Conservation (phyloP, 2,113 vertebrate species). For the Ceyx margarethae region DNA sequence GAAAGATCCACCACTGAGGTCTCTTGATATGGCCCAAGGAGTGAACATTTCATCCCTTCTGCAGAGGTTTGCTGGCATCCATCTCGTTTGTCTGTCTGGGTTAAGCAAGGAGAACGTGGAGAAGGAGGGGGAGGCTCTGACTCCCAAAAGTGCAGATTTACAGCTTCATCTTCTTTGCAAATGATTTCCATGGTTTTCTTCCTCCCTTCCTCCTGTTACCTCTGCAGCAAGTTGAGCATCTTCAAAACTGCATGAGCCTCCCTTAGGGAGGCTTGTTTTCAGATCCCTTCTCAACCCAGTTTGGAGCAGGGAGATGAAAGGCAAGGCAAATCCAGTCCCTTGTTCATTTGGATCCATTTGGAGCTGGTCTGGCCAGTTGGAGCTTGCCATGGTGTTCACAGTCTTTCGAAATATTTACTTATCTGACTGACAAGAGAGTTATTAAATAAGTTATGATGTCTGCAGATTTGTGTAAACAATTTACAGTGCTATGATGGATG, state of each 20-base stretch:
- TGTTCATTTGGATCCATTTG: constrained; percentile 4
- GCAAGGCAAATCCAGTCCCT: not conserved
- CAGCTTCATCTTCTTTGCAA: not conserved
- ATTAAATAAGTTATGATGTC: constrained; percentile 45
- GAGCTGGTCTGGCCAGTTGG: not conserved
- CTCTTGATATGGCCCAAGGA: not conserved
- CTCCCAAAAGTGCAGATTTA: not conserved
- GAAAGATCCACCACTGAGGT: rapidly evolving
- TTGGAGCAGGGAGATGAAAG: constrained; percentile 20
- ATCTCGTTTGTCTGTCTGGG: not conserved
- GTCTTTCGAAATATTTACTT: constrained; percentile 51
- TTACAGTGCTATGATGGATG: constrained; percentile 36
- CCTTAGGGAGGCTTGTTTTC: constrained; percentile 1
- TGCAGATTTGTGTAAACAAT: constrained; percentile 45
- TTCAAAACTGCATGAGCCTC: constrained; percentile 7
- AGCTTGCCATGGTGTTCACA: not conserved
- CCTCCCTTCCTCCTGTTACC: not conserved
- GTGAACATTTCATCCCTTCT: not conserved
- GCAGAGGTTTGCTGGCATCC: not conserved
- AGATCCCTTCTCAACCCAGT: not conserved
- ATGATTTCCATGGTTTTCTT: not conserved
- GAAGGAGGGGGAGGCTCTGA: not conserved
- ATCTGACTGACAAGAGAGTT: constrained; percentile 31
- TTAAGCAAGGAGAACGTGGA: not conserved
- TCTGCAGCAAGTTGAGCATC: not conserved